Evolutionary conservation across 2,888 invertebrate genomes (phyloP).

Genomic region (Aphidius colemani): DNA sequence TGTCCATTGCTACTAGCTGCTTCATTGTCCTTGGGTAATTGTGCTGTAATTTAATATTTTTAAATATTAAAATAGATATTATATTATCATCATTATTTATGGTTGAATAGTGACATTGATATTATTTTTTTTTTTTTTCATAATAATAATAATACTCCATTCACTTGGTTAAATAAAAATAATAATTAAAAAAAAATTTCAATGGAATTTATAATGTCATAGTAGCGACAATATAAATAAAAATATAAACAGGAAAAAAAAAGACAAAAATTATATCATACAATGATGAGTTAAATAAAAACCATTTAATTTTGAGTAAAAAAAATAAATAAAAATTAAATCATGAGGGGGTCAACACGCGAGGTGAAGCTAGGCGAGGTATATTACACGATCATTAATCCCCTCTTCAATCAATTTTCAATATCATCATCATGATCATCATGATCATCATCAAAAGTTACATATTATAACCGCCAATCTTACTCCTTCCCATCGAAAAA

Average conservation of each 20-base stretch:
- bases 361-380: slow-evolving; percentile 40
- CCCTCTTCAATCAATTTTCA: slow-evolving; percentile 19
- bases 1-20: slow-evolving; percentile 59
- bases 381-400: slow-evolving; percentile 21
- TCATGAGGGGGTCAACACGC: slow-evolving; percentile 5
- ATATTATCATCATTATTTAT: no score
- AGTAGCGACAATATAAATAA: not conserved
- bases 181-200: slow-evolving; percentile 11
- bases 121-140: no score
- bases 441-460: slow-evolving; percentile 28
- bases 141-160: no score
- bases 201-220: slow-evolving; percentile 9
- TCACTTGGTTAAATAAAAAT: not conserved
- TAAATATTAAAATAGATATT: no score
- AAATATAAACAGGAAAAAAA: slow-evolving; percentile 3
- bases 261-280: slow-evolving; percentile 5
- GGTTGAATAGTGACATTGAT: no score
- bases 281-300: slow-evolving; percentile 2
- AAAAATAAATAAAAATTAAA: slow-evolving; percentile 17
- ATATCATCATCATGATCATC: slow-evolving; percentile 33
- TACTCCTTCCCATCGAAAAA: not conserved
- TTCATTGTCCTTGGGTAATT: slow-evolving; percentile 66
- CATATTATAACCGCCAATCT: slow-evolving; percentile 10
- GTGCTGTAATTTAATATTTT: slow-evolving; percentile 52
- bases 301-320: no score